Conservation (phyloP, 2,888 invertebrate genomes). For the Drosophila nigritarsus region DNA sequence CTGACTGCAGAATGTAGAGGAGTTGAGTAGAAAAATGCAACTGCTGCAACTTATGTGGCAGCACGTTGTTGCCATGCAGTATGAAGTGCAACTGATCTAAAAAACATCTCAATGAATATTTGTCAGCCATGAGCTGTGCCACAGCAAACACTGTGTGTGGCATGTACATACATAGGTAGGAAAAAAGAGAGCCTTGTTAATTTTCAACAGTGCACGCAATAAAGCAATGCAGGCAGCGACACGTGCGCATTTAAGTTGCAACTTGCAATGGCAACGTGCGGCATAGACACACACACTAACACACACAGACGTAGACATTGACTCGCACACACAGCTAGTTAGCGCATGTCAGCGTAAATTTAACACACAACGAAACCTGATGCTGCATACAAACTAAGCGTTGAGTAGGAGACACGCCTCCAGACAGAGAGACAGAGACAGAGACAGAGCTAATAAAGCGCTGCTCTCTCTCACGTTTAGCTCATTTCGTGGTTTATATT, state of each 20-base stretch:
- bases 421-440: not conserved
- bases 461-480: constrained; percentile 6
- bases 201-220: constrained; percentile 72
- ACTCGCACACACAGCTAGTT: constrained; percentile 62
- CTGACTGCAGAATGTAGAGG: not conserved
- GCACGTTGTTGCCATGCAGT: not conserved
- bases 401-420: constrained; percentile 8
- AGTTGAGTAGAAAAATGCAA: not conserved
- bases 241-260: constrained; percentile 77
- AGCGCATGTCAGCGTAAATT: constrained; percentile 79
- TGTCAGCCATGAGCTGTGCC: constrained; percentile 33
- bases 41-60: constrained; percentile 1
- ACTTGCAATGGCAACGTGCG: constrained; percentile 76
- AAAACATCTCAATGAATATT: constrained; percentile 40
- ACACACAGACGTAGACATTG: constrained; percentile 2
- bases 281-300: constrained; percentile 28
- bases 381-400: constrained; percentile 72
- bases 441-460: constrained; percentile 1
- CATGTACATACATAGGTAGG: not conserved
- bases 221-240: constrained; percentile 71
- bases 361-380: constrained; percentile 78
- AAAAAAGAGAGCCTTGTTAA: constrained; percentile 60
- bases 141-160: constrained; percentile 16
- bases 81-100: constrained; percentile 2
- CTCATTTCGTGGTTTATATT: constrained; percentile 65